phyloP scores from a whole-genome alignment of 2,113 vertebrate species.

The Neopipo cinnamomea region DNA sequence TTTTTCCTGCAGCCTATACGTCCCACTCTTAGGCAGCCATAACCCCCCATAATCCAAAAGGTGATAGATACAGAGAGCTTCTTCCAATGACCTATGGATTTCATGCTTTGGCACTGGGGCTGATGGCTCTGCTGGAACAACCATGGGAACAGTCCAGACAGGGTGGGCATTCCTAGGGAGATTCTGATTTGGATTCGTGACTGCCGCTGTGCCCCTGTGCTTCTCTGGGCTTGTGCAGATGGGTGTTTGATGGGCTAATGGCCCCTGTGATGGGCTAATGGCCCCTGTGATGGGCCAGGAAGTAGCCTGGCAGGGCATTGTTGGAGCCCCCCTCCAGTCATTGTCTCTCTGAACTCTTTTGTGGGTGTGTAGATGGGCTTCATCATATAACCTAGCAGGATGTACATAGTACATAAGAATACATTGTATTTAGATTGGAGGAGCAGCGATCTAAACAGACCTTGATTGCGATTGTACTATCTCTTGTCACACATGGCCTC shows the following conservation, averaged over 20 bases:
- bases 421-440: neutral
- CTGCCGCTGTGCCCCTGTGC: neutral
- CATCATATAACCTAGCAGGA: neutral
- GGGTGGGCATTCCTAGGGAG: rapidly evolving
- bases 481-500: neutral
- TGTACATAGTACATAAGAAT: neutral
- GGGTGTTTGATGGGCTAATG: neutral
- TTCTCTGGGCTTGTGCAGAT: neutral
- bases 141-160: neutral
- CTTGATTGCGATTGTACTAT: neutral
- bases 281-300: neutral
- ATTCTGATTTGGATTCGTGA: neutral
- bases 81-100: neutral
- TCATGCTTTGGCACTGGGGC: neutral
- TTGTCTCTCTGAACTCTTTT: neutral
- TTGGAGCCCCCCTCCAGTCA: neutral
- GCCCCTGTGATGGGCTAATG: neutral
- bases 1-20: neutral
- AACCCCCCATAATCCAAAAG: rapidly evolving
- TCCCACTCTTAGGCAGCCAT: neutral
- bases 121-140: neutral
- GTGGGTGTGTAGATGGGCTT: neutral
- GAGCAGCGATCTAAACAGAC: neutral
- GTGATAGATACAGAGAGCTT: neutral
- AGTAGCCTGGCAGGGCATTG: neutral